Evolutionary conservation across 1,140 invertebrate genomes (phyloP).

Genomic region (Tetramorium parvispinum): DNA sequence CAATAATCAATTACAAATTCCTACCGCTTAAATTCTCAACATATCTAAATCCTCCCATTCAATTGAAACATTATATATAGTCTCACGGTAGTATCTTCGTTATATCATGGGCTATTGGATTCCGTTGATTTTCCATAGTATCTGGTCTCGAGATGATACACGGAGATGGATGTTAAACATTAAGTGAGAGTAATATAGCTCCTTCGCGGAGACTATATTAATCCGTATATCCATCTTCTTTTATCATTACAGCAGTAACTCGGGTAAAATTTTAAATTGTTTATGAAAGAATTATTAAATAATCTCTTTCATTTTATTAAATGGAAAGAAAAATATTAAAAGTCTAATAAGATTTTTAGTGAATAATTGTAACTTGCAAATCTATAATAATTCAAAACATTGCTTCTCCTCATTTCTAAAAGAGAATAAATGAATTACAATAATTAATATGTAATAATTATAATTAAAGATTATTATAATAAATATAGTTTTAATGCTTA

Average conservation of each 20-base stretch:
- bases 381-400: slow-evolving; percentile 11
- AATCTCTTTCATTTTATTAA: background rate
- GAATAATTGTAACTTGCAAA: background rate
- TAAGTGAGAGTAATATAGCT: background rate
- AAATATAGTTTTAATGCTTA: background rate
- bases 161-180: background rate
- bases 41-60: background rate
- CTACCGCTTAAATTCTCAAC: slow-evolving; percentile 25
- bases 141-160: background rate
- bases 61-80: slow-evolving; percentile 32
- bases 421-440: background rate
- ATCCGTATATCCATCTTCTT: slow-evolving; percentile 4
- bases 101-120: background rate
- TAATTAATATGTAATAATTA: background rate
- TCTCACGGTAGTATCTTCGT: slow-evolving; percentile 1
- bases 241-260: background rate
- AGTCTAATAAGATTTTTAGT: background rate
- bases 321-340: background rate
- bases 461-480: background rate
- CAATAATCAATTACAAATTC: slow-evolving; percentile 11
- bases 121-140: slow-evolving; percentile 18
- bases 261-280: background rate
- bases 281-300: background rate
- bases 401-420: background rate
- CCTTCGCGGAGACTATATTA: background rate